Conservation (phyloP, 2,113 vertebrate species). For the Hippolais icterina region DNA sequence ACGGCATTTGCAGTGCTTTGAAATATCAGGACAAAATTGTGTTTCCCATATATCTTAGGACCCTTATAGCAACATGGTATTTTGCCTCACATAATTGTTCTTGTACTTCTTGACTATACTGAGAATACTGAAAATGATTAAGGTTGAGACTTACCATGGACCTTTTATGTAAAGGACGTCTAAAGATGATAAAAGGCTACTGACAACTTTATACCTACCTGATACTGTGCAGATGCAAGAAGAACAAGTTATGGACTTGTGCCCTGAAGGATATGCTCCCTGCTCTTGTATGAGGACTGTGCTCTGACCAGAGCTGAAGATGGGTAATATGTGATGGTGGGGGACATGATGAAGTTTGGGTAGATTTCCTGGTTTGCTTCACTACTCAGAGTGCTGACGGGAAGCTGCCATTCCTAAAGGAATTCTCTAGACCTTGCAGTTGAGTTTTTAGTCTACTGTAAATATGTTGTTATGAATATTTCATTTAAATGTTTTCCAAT, state of each 20-base stretch:
- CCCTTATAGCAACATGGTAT: neutral
- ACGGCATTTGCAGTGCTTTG: neutral
- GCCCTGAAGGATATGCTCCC: neutral
- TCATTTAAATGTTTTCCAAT: neutral
- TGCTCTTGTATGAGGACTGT: neutral
- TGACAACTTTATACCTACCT: neutral
- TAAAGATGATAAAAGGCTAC: neutral
- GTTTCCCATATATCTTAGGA: neutral
- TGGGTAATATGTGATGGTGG: accelerated
- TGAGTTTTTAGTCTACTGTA: neutral
- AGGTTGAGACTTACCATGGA: neutral
- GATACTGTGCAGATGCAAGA: neutral
- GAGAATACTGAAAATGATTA: neutral
- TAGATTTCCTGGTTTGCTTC: neutral
- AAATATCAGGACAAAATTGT: neutral
- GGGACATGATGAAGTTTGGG: neutral
- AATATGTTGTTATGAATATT: neutral
- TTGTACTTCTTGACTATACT: neutral
- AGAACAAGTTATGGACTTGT: neutral
- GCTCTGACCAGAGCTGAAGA: neutral
- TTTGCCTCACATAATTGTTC: neutral
- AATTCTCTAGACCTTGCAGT: neutral
- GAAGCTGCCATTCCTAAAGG: neutral
- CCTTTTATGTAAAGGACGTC: neutral
- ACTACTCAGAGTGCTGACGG: neutral